A percentile compares a stretch with the other conserved stretches of the same genome.
Conservation (phyloP, 2,113 vertebrate genomes). For the Oreochromis aureus region DNA sequence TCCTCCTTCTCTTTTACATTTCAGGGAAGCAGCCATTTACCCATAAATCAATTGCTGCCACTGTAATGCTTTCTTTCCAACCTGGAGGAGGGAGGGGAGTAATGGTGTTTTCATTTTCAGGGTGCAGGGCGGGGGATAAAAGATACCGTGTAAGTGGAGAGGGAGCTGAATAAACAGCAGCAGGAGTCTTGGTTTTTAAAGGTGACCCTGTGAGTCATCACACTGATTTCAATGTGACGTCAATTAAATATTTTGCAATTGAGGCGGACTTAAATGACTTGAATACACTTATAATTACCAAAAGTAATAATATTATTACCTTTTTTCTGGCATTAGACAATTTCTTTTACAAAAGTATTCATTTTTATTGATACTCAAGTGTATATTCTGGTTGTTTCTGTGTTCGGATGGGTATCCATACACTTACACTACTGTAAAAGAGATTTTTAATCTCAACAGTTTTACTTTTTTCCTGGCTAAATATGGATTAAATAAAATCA, state of each 20-base stretch:
- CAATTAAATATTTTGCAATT: neutral
- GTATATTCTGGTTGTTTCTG: neutral
- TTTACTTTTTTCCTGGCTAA: neutral
- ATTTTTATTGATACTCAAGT: neutral
- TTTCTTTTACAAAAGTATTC: neutral
- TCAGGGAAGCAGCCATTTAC: constrained; percentile 22
- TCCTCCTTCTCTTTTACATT: constrained; percentile 6
- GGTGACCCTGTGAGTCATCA: neutral
- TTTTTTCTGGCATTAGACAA: neutral
- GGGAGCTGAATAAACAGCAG: neutral
- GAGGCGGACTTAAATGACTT: neutral
- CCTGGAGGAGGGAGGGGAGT: constrained; percentile 2
- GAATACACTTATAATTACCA: neutral
- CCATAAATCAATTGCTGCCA: constrained; percentile 28
- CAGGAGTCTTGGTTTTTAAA: neutral
- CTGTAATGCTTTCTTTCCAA: constrained; percentile 36
- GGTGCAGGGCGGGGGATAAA: neutral
- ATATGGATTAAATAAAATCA: neutral
- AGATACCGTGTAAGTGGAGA: neutral
- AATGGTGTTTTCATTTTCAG: constrained; percentile 44
- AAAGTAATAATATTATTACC: neutral
- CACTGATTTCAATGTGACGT: neutral
- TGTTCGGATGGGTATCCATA: neutral
- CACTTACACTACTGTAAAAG: neutral
- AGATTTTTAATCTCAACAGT: neutral